A percentile compares a stretch with the other conserved stretches of the same genome.
Evolutionary conservation across 37 sponge, comb jelly and placozoan species (phyloP).

Genomic region (Spongia lamella): DNA sequence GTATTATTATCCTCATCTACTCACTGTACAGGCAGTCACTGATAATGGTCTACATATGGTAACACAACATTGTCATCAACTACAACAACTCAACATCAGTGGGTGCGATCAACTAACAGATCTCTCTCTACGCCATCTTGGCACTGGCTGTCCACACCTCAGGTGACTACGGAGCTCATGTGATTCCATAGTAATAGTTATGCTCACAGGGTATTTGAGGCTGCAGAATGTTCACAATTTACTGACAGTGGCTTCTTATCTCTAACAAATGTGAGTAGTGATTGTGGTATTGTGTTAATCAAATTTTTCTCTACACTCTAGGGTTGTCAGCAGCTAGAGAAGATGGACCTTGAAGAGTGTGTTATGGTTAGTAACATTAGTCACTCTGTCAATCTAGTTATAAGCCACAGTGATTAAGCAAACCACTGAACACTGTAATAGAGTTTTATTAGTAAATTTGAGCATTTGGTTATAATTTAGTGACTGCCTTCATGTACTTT

Average conservation of each 20-base stretch:
- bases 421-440: too few relatives aligned
- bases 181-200: too few relatives aligned
- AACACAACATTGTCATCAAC: slow-evolving; percentile 53
- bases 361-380: slow-evolving; percentile 69
- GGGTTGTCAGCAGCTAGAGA: slow-evolving; percentile 60
- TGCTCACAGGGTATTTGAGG: slow-evolving; percentile 50
- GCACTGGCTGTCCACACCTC: slow-evolving; percentile 58
- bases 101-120: slow-evolving; percentile 77
- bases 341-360: slow-evolving; percentile 80
- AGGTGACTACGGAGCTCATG: slow-evolving; percentile 33
- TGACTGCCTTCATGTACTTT: too few relatives aligned
- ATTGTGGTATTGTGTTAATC: background rate
- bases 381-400: too few relatives aligned
- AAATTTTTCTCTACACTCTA: background rate
- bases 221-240: slow-evolving; percentile 65
- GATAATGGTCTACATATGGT: slow-evolving; percentile 59
- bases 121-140: slow-evolving; percentile 65
- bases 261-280: slow-evolving; percentile 48
- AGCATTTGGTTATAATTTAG: too few relatives aligned
- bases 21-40: slow-evolving; percentile 48
- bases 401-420: too few relatives aligned
- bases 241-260: slow-evolving; percentile 75
- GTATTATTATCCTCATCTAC: too few relatives aligned
- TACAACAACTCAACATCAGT: slow-evolving; percentile 58
- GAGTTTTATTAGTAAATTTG: too few relatives aligned